Percentiles rank a stretch among this genome's conserved stretches.
These are phyloP conservation scores for Acronicta alni DNA, from an alignment of 2,888 invertebrate species.

Conservation along the genomic window DNA sequence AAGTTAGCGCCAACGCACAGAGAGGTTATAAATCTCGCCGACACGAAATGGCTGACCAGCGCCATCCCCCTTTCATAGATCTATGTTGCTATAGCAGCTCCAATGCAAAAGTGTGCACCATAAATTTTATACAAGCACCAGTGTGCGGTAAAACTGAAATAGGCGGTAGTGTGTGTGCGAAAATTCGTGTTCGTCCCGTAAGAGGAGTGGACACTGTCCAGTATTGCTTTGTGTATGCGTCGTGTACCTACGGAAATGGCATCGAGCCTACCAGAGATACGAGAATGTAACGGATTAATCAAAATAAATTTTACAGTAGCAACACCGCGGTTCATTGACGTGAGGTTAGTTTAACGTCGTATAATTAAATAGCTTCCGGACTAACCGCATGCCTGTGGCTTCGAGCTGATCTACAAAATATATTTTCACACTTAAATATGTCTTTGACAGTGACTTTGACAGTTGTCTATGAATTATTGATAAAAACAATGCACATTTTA, in stretches of 20 bases:
- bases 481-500: constrained; percentile 9
- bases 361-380: constrained; percentile 71
- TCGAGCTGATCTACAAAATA: constrained; percentile 12
- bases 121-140: constrained; percentile 87
- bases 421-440: constrained; percentile 18
- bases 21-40: constrained; percentile 88
- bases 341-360: constrained; percentile 70
- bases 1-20: constrained; percentile 80
- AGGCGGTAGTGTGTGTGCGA: constrained; percentile 79
- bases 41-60: constrained; percentile 88
- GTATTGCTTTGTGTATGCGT: constrained; percentile 82
- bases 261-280: constrained; percentile 72
- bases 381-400: constrained; percentile 52
- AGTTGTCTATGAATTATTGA: constrained; percentile 32
- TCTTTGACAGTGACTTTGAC: constrained; percentile 38
- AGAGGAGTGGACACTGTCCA: constrained; percentile 83
- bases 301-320: constrained; percentile 78
- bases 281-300: constrained; percentile 72
- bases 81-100: constrained; percentile 77
- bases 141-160: constrained; percentile 86
- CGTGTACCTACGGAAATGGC: constrained; percentile 73
- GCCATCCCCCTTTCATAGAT: constrained; percentile 77
- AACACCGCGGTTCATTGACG: constrained; percentile 65
- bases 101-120: constrained; percentile 88
- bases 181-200: constrained; percentile 82